A percentile compares a stretch with the other conserved stretches of the same genome.
These are phyloP conservation scores for Boleophthalmus pectinirostris DNA, from an alignment of 2,113 vertebrate species.

Conservation along the genomic window DNA sequence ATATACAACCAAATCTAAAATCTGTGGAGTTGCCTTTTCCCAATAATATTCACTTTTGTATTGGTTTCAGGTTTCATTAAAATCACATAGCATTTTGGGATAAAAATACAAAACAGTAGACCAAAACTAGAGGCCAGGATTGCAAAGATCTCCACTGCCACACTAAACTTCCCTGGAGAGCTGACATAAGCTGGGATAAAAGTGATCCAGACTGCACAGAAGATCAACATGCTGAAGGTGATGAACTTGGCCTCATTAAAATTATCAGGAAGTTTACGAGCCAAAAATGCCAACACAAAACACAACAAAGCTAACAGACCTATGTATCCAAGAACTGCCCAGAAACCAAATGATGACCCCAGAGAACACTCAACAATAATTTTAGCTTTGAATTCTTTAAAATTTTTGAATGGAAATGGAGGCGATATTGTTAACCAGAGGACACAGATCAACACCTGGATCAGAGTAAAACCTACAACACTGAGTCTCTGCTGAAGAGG, in stretches of 20 bases:
- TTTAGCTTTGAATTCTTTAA: slow-evolving; percentile 61
- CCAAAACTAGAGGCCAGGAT: slow-evolving; percentile 78
- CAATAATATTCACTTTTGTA: slow-evolving; percentile 72
- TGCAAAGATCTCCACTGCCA: slow-evolving; percentile 80
- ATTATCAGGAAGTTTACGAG: slow-evolving; percentile 73
- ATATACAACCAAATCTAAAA: slow-evolving; percentile 27
- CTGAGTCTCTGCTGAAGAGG: slow-evolving; percentile 67
- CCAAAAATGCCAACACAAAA: slow-evolving; percentile 75
- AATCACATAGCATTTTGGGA: slow-evolving; percentile 77
- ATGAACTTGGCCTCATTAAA: slow-evolving; percentile 81
- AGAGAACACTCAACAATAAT: slow-evolving; percentile 72
- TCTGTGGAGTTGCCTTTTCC: slow-evolving; percentile 48
- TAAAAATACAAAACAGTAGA: slow-evolving; percentile 75
- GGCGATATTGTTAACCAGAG: slow-evolving; percentile 68
- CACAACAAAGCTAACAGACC: slow-evolving; percentile 72
- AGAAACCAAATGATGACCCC: slow-evolving; percentile 70
- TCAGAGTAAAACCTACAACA: slow-evolving; percentile 66
- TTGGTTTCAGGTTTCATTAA: slow-evolving; percentile 76
- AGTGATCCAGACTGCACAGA: slow-evolving; percentile 77
- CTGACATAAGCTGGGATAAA: slow-evolving; percentile 81
- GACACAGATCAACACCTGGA: slow-evolving; percentile 70
- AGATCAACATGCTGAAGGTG: slow-evolving; percentile 80
- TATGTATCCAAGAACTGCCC: slow-evolving; percentile 74
- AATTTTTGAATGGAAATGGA: slow-evolving; percentile 55
- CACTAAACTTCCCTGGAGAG: slow-evolving; percentile 78